Conservation (phyloP, 2,113 vertebrate species). For the Eretmochelys imbricata region DNA sequence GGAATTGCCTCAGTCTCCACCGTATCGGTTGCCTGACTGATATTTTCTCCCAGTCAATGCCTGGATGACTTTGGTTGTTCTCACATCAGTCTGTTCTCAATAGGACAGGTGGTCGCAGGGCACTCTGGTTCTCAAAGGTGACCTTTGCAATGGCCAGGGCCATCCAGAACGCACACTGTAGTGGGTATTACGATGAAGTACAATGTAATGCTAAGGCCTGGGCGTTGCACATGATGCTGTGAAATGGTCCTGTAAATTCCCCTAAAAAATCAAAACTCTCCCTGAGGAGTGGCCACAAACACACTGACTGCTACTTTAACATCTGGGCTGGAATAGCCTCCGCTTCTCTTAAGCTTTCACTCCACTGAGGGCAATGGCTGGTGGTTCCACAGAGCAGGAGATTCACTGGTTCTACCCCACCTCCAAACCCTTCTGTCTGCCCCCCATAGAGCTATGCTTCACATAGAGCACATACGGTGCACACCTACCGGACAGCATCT, state of each 20-base stretch:
- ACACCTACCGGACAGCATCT: neutral
- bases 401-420: neutral
- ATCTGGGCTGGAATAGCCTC: neutral
- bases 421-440: neutral
- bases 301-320: neutral
- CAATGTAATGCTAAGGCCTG: neutral
- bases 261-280: neutral
- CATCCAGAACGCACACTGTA: neutral
- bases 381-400: neutral
- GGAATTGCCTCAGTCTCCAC: neutral
- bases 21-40: neutral
- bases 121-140: neutral
- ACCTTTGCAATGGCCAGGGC: neutral
- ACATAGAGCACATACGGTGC: fast-evolving
- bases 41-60: neutral
- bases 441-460: neutral
- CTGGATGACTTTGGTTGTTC: constrained; percentile 32
- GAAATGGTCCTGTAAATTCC: neutral
- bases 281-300: neutral
- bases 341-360: neutral
- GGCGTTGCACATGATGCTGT: neutral
- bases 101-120: constrained; percentile 12
- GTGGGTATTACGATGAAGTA: neutral
- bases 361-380: neutral
- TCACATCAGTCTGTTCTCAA: constrained; percentile 13